These are phyloP conservation scores for Irena cyanogastra DNA, from an alignment of 2,113 vertebrate species.

Conservation along the genomic window DNA sequence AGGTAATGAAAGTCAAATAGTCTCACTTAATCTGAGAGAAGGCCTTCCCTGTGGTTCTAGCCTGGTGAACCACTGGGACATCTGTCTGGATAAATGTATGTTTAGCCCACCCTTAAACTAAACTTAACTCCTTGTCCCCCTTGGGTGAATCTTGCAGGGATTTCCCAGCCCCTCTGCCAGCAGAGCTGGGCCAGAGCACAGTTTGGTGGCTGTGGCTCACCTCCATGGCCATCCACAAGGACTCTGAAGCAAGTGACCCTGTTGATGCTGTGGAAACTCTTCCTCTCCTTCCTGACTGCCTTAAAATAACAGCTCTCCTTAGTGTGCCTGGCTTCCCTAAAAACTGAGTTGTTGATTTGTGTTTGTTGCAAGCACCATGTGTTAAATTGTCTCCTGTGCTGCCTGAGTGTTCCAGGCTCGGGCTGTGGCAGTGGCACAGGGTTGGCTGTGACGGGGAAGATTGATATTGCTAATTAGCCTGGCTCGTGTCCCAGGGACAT, in stretches of 20 bases:
- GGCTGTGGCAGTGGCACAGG: neutral
- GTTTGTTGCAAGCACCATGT: neutral
- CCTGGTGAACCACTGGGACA: neutral
- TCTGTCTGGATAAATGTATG: neutral
- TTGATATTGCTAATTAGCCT: constrained; percentile 52
- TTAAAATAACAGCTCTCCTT: neutral
- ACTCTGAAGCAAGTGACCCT: neutral
- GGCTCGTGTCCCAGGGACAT: constrained; percentile 6
- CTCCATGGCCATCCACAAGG: neutral
- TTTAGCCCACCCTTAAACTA: neutral
- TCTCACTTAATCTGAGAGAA: neutral
- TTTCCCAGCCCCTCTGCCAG: neutral
- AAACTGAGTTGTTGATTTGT: neutral
- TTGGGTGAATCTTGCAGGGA: neutral
- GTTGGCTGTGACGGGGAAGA: constrained; percentile 28
- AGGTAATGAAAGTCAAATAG: neutral
- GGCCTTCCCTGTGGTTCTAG: neutral
- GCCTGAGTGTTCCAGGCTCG: neutral
- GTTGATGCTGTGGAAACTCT: neutral
- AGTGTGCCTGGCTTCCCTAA: neutral
- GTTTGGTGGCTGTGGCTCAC: neutral
- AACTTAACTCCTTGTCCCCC: neutral
- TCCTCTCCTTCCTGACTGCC: neutral
- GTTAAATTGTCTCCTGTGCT: neutral
- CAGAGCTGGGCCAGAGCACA: neutral